Conservation (phyloP, 2,888 invertebrate species). For the Acronicta aceris region DNA sequence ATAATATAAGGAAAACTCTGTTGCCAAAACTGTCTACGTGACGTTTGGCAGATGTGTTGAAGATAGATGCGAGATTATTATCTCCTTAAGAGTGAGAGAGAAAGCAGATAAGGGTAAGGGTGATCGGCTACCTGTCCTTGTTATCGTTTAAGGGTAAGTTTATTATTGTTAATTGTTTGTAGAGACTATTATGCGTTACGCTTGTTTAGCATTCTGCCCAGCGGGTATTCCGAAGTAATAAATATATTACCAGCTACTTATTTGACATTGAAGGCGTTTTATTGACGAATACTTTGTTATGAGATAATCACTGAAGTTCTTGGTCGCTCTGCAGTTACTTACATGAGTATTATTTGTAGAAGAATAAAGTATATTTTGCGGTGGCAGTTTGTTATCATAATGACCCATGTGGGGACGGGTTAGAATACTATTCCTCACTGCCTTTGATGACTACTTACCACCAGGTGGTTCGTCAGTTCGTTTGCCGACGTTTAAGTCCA, state of each 20-base stretch:
- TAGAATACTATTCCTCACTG: too few relatives aligned
- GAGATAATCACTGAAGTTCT: neutral
- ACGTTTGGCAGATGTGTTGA: slow-evolving; percentile 17
- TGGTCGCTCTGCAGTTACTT: neutral
- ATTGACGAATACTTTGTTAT: neutral
- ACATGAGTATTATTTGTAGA: neutral
- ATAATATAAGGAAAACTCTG: slow-evolving; percentile 31
- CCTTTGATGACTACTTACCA: too few relatives aligned
- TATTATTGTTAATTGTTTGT: slow-evolving; percentile 25
- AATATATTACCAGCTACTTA: slow-evolving; percentile 5
- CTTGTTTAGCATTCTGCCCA: slow-evolving; percentile 3
- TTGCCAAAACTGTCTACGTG: slow-evolving; percentile 49
- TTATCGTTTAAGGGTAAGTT: slow-evolving; percentile 3
- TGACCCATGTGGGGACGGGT: too few relatives aligned
- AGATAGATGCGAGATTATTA: slow-evolving; percentile 4
- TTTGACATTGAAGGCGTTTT: slow-evolving; percentile 13
- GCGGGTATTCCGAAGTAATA: slow-evolving; percentile 18
- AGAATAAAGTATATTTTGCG: neutral
- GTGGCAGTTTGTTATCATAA: neutral
- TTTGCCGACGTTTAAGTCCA: too few relatives aligned
- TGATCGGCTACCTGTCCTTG: slow-evolving; percentile 34
- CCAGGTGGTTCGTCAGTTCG: too few relatives aligned
- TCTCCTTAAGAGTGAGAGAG: slow-evolving; percentile 1
- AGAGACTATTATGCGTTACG: slow-evolving; percentile 19
- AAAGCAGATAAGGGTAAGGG: neutral